Evolutionary conservation across 1,140 invertebrate species (phyloP).

Genomic region (Caenorhabditis latens): DNA sequence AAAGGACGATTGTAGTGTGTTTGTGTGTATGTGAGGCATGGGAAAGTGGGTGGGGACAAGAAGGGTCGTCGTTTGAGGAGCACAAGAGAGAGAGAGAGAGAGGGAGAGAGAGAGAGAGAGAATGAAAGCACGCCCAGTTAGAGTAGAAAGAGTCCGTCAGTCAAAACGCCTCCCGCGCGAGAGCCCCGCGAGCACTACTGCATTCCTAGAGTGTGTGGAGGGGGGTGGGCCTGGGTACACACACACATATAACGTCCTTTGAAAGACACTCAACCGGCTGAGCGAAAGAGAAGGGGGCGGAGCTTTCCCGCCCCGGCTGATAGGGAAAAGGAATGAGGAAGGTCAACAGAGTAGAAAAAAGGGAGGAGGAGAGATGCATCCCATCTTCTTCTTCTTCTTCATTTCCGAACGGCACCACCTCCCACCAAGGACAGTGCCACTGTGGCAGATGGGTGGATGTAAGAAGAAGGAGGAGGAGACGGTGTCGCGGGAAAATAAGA

Average conservation of each 20-base stretch:
- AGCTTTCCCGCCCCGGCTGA: constrained; percentile 28
- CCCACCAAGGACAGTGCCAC: constrained; percentile 54
- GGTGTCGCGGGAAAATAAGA: constrained; percentile 22
- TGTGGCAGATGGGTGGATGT: constrained; percentile 2
- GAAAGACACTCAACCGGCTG: constrained; percentile 54
- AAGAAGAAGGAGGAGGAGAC: not conserved
- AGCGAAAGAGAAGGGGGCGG: constrained; percentile 15
- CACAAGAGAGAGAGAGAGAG: constrained; percentile 2
- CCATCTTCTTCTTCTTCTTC: constrained; percentile 7
- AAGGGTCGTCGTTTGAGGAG: constrained; percentile 13
- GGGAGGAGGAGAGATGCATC: not conserved
- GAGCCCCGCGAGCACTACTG: constrained; percentile 53
- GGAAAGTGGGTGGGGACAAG: constrained; percentile 51
- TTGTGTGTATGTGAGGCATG: constrained; percentile 31
- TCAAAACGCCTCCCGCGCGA: constrained; percentile 38
- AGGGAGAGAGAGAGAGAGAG: not conserved
- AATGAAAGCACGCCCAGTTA: not conserved
- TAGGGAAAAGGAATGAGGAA: constrained; percentile 25
- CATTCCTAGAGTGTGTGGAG: constrained; percentile 40
- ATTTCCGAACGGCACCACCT: constrained; percentile 32
- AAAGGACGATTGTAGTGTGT: constrained; percentile 27
- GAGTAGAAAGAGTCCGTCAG: constrained; percentile 19
- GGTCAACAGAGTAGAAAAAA: not conserved
- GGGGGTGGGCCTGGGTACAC: not conserved
- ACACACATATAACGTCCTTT: constrained; percentile 41